Base-by-base conservation (phyloP, 1,140 invertebrate species). In the Homarus americanus region DNA sequence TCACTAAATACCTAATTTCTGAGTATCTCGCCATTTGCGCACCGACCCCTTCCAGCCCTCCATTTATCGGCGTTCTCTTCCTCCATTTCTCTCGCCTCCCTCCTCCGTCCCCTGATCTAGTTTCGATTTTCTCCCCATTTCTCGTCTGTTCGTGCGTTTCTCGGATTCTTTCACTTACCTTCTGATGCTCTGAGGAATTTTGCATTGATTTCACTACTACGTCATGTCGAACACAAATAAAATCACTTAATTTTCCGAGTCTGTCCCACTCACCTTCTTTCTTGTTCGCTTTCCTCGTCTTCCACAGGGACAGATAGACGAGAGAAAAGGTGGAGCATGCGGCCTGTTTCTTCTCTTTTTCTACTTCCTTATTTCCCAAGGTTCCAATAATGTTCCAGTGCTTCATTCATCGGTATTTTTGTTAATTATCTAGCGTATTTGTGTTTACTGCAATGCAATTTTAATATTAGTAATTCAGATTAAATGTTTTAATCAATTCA, bases 261-360 rank as follows among this genome's bases (percentile, higher is more conserved):
- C 34, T 91, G 69, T 85, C 82, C 82, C 76, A 80, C 89, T 85
- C 89, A 85, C 89, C 89, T 91, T 85, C 89, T 85, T 91, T 91
- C 82, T 85, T 85, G 82, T 91, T 91, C 89, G 82, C 89, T 91
- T 85, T 91, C 82, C 89, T 80, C 73, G 82, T 91, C 89, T 91
- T 85, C 82, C 75, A 85, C 89, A 86, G 89, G 83, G 89, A 91
- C 89, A 91, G 89, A 91, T 91, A 91, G 89, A 91, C 82, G 82
- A 91, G 89, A 91, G 89, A 91, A 91, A 91, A 91, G 72, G 75
- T 91, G 89, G 89, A 91, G 89, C 75, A 38, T 7, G n/a, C 69
- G 15, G 73, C 66, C 58, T 38, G 49, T 85, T 91, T 78, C 89
- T 63, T 63, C 82, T 85, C 89, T 91, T 85, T 85, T 85, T 85